These are phyloP conservation scores for Orchesella flavescens DNA, from an alignment of 2,888 invertebrate species.

Conservation along the genomic window DNA sequence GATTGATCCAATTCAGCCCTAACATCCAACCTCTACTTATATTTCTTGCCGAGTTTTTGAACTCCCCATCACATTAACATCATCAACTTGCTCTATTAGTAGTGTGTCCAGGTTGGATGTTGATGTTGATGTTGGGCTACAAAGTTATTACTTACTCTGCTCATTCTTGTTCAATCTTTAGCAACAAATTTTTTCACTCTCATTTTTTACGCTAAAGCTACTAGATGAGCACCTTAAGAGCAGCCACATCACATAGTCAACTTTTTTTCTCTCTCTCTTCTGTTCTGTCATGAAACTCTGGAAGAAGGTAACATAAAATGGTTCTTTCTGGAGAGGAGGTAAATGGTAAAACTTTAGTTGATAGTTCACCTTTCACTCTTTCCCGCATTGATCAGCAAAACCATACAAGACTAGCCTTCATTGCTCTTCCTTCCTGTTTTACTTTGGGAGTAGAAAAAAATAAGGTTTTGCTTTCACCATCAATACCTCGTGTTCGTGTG, in stretches of 20 bases:
- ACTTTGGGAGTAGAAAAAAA: not conserved
- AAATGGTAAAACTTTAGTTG: conserved; percentile 57
- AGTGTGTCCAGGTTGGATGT: too few species aligned
- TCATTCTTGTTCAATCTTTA: not conserved
- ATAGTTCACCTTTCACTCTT: conserved; percentile 59
- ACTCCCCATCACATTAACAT: conserved; percentile 52
- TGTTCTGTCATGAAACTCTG: conserved; percentile 49
- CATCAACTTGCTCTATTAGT: conserved; percentile 39
- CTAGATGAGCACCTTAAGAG: too few species aligned
- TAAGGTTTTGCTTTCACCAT: conserved; percentile 16
- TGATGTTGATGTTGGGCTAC: conserved; percentile 8
- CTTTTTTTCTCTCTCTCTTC: too few species aligned
- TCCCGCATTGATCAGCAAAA: conserved; percentile 50
- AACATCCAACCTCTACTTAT: not conserved
- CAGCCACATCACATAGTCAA: too few species aligned
- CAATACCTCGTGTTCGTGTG: conserved; percentile 12
- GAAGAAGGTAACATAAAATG: conserved; percentile 56
- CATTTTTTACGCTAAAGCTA: too few species aligned
- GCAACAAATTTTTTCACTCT: too few species aligned
- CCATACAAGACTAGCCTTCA: conserved; percentile 15
- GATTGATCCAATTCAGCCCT: too few species aligned
- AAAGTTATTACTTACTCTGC: conserved; percentile 44
- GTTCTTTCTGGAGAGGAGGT: not conserved
- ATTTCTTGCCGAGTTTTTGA: not conserved
- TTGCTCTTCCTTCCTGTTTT: conserved; percentile 23